Conservation (phyloP, 2,888 invertebrate species). For the Sphecodes monilicornis region DNA sequence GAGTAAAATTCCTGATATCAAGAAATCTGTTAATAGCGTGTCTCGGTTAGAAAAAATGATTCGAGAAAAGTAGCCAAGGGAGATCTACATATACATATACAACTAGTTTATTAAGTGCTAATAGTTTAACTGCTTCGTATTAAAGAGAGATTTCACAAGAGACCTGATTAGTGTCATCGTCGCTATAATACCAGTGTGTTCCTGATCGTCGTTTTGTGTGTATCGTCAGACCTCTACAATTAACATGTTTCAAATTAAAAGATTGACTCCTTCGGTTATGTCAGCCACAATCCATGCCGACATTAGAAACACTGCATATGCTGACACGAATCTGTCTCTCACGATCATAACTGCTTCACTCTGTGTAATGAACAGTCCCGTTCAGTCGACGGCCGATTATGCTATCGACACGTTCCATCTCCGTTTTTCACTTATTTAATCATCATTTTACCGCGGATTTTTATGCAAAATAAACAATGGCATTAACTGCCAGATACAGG, state of each 20-base stretch:
- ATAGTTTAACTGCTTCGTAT: background rate
- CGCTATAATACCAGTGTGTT: background rate
- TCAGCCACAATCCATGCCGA: background rate
- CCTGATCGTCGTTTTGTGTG: background rate
- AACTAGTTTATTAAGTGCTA: background rate
- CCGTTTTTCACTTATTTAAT: background rate
- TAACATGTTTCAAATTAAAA: background rate
- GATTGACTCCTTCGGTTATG: background rate
- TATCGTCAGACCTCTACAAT: background rate
- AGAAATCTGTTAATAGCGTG: background rate
- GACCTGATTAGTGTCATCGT: background rate
- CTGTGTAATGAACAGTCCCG: background rate
- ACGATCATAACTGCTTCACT: background rate
- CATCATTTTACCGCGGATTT: background rate
- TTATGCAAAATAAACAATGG: background rate
- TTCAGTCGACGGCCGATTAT: background rate
- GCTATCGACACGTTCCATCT: background rate
- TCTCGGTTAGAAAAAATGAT: no score
- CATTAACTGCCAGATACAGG: no score
- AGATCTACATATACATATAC: background rate
- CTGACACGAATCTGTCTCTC: background rate
- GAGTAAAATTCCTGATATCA: background rate
- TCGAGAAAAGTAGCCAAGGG: no score
- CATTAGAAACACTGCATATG: background rate
- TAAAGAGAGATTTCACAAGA: background rate